These are phyloP conservation scores for Drosophila nr. medialis DNA, from an alignment of 2,888 invertebrate genomes.

Conservation along the genomic window DNA sequence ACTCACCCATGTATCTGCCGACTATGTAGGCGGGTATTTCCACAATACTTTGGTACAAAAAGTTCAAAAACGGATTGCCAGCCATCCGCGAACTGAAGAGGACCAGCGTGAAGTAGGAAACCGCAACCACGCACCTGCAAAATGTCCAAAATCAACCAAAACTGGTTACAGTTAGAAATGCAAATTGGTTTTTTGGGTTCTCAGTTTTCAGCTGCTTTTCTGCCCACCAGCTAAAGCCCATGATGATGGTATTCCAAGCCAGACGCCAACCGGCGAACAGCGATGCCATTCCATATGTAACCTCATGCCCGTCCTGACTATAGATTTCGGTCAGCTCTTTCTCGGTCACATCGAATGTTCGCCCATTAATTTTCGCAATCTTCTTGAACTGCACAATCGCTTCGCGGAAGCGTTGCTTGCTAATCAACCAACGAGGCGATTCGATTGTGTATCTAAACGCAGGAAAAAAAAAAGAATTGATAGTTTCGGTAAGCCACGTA, in stretches of 20 bases:
- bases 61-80: conserved; percentile 89
- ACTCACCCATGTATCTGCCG: conserved; percentile 85
- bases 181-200: conserved; percentile 63
- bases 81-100: conserved; percentile 86
- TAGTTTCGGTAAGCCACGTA: background rate
- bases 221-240: conserved; percentile 86
- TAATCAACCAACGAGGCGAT: conserved; percentile 88
- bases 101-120: conserved; percentile 86
- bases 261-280: conserved; percentile 87
- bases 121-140: conserved; percentile 85
- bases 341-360: conserved; percentile 82
- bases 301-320: conserved; percentile 80
- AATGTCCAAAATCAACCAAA: conserved; percentile 26
- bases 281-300: conserved; percentile 86
- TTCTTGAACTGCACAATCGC: conserved; percentile 86
- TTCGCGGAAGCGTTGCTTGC: conserved; percentile 85
- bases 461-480: background rate
- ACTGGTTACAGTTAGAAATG: conserved; percentile 65
- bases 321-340: conserved; percentile 85
- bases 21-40: conserved; percentile 88
- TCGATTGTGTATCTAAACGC: conserved; percentile 86
- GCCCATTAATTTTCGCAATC: conserved; percentile 87
- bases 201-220: background rate
- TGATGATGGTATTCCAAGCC: conserved; percentile 86
- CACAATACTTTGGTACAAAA: conserved; percentile 87